Conservation (phyloP, 2,797 vertebrate genomes). For the Chiloscyllium punctatum region DNA sequence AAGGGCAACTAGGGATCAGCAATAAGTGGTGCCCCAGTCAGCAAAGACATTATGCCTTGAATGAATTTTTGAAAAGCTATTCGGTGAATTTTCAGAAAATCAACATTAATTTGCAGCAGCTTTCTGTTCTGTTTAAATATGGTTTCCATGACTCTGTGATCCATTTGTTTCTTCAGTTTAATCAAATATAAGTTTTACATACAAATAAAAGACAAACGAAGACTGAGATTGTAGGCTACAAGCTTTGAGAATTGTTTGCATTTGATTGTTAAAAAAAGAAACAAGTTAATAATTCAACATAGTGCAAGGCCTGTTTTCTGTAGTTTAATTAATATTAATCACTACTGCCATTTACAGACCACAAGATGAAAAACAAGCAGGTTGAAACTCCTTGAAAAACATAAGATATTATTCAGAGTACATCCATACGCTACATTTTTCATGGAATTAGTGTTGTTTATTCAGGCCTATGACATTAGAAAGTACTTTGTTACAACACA, state of each 20-base stretch:
- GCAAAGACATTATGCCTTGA: too few species aligned
- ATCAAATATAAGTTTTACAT: neutral
- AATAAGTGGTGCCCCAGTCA: too few species aligned
- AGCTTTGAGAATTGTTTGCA: neutral
- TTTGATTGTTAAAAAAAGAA: neutral
- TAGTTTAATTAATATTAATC: neutral
- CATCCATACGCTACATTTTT: neutral
- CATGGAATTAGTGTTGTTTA: slow-evolving; percentile 12
- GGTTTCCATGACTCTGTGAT: neutral
- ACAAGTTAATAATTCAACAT: neutral
- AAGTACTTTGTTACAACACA: slow-evolving; percentile 8
- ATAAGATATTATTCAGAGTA: neutral
- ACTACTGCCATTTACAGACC: neutral
- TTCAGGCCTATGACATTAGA: slow-evolving; percentile 1
- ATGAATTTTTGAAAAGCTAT: neutral
- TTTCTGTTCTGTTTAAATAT: neutral
- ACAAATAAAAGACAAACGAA: neutral
- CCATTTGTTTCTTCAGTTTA: neutral
- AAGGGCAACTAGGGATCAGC: too few species aligned
- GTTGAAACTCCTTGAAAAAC: slow-evolving; percentile 7
- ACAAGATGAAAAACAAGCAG: neutral
- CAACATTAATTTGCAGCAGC: neutral
- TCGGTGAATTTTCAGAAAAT: neutral
- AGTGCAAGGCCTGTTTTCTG: neutral
- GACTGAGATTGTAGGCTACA: neutral